Evolutionary conservation across 2,113 vertebrate genomes (phyloP), one percentile per base, ranked within the genome.

Genomic region (Thomomys bottae): DNA sequence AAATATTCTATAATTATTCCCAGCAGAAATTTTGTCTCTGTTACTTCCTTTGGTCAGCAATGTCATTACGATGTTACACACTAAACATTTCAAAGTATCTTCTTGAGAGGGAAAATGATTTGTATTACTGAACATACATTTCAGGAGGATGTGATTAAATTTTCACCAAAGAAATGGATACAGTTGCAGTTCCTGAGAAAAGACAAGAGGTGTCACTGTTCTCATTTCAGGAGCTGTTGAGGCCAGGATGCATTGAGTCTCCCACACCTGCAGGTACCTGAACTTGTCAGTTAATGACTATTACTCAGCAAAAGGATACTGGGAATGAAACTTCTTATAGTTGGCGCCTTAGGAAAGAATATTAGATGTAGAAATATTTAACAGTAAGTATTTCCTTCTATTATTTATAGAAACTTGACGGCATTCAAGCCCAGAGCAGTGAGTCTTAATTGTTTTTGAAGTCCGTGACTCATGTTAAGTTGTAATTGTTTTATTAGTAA

Each of bases 161-260:
- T 70, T 70, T 30, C 32, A 42, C 3, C 4, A 1, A 8, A 57
- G 34, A 17, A 45, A 34, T 3, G 11, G 4, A 36, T 61, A 17
- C 9, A 34, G 20, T 61, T 79, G 57, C 76, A 77, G 61, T 83
- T 90, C 40, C 57, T 1, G 1, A 86, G 20, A 40, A 1, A 0
- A 30, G 20, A 90, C 96, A 93, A 88, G 61, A 95, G 93, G 54
- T 70, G 93, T 18, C 90, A 8, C 88, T 93, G 64, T 94, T 91
- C 67, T 89, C 82, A 28, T 20, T 84, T 72, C 66, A 73, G 24
- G 4, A 12, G 32, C 14, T 45, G 3, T 36, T 14, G n/a, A 14
- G 23, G 49, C 36, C 30, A 3, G 70, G 36, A 15, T 20, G 30
- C 10, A n/a, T n/a, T n/a, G n/a, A 26, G 15, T 54, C 17, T 7